Conservation (phyloP, 2,888 invertebrate species). For the Sialis lutaria region DNA sequence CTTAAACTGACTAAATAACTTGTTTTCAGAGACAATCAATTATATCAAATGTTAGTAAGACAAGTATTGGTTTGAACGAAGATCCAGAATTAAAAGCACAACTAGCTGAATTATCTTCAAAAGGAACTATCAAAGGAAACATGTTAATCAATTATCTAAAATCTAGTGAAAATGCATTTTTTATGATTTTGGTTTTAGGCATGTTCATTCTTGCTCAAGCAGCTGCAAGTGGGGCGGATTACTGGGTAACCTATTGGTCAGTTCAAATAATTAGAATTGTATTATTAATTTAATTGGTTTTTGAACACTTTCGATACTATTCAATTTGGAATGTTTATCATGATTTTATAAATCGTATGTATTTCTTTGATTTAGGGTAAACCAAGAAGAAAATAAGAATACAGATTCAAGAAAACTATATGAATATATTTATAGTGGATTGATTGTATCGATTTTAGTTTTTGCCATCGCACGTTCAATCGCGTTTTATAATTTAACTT, state of each 20-base stretch:
- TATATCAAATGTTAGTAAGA: background rate
- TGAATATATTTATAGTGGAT: slow-evolving; percentile 35
- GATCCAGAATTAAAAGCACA: background rate
- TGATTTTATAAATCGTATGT: background rate
- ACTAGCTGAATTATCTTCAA: slow-evolving; percentile 25
- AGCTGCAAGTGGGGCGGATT: slow-evolving; percentile 49
- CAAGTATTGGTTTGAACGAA: background rate
- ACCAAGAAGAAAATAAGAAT: slow-evolving; percentile 14
- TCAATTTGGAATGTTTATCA: no score
- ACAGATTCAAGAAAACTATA: slow-evolving; percentile 16
- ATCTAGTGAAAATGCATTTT: slow-evolving; percentile 34
- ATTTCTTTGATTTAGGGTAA: background rate
- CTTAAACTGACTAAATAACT: no score
- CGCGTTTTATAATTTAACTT: slow-evolving; percentile 42
- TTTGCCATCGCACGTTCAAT: slow-evolving; percentile 42
- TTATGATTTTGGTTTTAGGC: slow-evolving; percentile 29
- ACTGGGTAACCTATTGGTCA: slow-evolving; percentile 57
- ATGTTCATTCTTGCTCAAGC: slow-evolving; percentile 41
- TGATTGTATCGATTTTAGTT: slow-evolving; percentile 33
- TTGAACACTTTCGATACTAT: no score
- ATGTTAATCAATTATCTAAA: slow-evolving; percentile 32
- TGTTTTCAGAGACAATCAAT: background rate
- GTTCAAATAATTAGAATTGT: background rate
- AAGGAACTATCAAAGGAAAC: slow-evolving; percentile 40
- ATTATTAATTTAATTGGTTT: no score